Evolutionary conservation across 2,888 invertebrate genomes (phyloP).

Genomic region (Acanthoscelides obtectus): DNA sequence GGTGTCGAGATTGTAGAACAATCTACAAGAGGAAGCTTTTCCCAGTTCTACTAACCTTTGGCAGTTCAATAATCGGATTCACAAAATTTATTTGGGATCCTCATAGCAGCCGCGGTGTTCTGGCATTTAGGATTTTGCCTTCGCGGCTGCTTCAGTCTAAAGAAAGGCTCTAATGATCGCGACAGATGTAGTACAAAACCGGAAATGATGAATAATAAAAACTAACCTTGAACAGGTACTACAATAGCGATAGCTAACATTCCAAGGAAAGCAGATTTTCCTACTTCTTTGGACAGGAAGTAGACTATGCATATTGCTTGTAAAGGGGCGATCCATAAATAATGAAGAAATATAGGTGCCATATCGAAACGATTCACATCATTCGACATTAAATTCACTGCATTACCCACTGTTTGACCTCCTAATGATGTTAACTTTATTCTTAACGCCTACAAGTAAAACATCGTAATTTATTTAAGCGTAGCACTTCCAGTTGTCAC

Average conservation of each 20-base stretch:
- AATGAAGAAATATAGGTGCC: conserved; percentile 63
- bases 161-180: no score
- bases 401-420: conserved; percentile 58
- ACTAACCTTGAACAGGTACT: conserved; percentile 56
- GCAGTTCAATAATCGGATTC: no score
- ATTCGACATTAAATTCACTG: conserved; percentile 69
- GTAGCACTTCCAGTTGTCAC: no score
- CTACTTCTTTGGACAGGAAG: conserved; percentile 51
- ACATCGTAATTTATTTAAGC: background rate
- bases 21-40: no score
- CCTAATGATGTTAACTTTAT: conserved; percentile 69
- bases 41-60: no score
- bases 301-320: conserved; percentile 58
- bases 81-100: no score
- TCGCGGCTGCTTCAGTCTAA: no score
- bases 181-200: no score
- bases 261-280: conserved; percentile 49
- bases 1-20: no score
- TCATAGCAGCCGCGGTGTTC: no score
- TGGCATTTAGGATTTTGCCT: no score
- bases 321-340: conserved; percentile 67
- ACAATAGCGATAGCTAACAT: conserved; percentile 53
- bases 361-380: conserved; percentile 72
- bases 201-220: no score
- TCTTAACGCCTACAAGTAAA: conserved; percentile 57